Evolutionary conservation across 2,888 invertebrate species (phyloP).

Genomic region (Melanophora roralis): DNA sequence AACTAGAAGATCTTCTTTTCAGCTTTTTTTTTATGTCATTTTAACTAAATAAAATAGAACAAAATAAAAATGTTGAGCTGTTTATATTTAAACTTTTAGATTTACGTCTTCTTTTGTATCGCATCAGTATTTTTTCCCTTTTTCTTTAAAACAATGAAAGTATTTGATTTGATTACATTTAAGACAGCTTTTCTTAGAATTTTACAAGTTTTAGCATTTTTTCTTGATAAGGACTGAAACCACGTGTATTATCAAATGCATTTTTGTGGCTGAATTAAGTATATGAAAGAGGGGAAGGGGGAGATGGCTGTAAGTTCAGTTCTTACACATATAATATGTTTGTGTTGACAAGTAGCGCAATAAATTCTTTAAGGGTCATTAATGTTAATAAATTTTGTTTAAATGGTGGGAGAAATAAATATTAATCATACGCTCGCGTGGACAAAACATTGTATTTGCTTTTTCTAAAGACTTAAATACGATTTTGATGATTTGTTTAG

Average conservation of each 20-base stretch:
- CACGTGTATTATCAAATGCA: background rate
- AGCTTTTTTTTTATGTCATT: background rate
- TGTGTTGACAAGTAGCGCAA: background rate
- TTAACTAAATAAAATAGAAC: background rate
- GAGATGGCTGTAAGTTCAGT: background rate
- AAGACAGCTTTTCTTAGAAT: background rate
- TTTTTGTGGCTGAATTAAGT: background rate
- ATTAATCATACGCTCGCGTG: background rate
- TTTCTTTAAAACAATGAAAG: no score
- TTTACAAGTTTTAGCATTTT: background rate
- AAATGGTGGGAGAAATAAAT: background rate
- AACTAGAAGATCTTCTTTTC: background rate
- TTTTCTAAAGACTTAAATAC: no score
- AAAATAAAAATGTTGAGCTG: no score
- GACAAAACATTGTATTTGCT: no score
- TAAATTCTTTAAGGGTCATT: background rate
- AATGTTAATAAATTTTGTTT: background rate
- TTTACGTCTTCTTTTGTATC: no score
- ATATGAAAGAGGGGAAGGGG: no score
- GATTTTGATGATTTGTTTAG: no score
- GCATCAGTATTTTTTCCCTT: no score
- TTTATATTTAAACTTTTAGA: no score
- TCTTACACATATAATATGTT: background rate
- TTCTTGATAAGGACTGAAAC: background rate
- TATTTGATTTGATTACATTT: background rate